These are phyloP conservation scores for Junonia oenone DNA, from an alignment of 2,888 invertebrate genomes.

Conservation along the genomic window DNA sequence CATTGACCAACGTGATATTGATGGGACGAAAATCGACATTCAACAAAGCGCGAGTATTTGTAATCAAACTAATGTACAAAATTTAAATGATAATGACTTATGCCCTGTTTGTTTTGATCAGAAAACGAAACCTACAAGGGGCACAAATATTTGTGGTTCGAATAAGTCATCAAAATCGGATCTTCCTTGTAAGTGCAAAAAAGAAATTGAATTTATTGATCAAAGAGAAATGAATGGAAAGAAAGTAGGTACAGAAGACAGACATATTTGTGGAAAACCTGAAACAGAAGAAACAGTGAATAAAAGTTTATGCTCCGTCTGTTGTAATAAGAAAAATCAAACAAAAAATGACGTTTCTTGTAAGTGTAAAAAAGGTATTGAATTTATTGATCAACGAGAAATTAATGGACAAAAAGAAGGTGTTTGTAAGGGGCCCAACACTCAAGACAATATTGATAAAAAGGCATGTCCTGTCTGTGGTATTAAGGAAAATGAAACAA, in stretches of 20 bases:
- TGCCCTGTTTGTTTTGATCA: background rate
- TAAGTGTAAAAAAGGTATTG: background rate
- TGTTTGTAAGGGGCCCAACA: background rate
- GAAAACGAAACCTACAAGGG: background rate
- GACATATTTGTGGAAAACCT: no score
- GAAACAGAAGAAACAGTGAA: no score
- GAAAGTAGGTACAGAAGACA: background rate
- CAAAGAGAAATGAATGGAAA: background rate
- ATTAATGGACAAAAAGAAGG: background rate
- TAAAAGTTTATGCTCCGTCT: background rate
- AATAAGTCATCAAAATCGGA: background rate
- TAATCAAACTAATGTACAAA: background rate
- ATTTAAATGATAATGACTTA: background rate
- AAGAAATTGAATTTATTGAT: background rate
- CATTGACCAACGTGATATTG: conserved; percentile 6
- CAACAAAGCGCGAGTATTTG: background rate
- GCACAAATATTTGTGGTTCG: background rate
- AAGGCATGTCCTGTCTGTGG: background rate
- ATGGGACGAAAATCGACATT: no score
- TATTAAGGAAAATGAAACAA: background rate
- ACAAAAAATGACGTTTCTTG: background rate
- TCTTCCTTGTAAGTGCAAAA: background rate
- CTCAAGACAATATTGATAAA: background rate
- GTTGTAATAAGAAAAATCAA: background rate
- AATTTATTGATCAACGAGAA: conserved; percentile 8